Conservation (phyloP, 2,113 vertebrate species). For the Rutilus rutilus region DNA sequence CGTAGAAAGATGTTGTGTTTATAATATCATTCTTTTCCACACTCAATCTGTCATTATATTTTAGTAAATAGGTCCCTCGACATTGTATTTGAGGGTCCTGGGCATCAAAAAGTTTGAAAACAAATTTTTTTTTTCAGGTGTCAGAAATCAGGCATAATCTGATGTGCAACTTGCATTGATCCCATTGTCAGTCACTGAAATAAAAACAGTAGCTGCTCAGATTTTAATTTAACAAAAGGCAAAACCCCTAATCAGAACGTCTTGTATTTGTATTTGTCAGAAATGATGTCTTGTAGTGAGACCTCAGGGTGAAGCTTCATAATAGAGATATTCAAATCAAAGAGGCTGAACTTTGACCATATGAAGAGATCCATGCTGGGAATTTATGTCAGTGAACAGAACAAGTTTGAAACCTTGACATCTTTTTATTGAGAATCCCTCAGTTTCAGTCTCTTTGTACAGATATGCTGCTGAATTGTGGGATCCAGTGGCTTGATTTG, state of each 20-base stretch:
- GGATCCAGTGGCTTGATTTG: slow-evolving; percentile 46
- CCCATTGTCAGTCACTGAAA: slow-evolving; percentile 44
- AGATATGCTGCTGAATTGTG: neutral
- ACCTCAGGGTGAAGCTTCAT: neutral
- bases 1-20: neutral
- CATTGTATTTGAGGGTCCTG: too few relatives aligned
- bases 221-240: slow-evolving; percentile 22
- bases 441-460: neutral
- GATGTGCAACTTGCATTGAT: slow-evolving; percentile 42
- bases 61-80: neutral
- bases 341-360: neutral
- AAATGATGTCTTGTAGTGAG: neutral
- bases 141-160: slow-evolving; percentile 9
- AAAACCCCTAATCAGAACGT: neutral
- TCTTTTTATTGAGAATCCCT: neutral
- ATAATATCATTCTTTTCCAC: neutral
- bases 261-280: neutral
- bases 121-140: too few relatives aligned
- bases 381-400: neutral
- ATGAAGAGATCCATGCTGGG: neutral
- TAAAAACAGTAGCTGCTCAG: slow-evolving; percentile 44
- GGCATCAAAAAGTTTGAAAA: too few relatives aligned
- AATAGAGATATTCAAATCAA: slow-evolving; percentile 1
- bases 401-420: neutral
- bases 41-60: neutral